Conservation (phyloP, 2,113 vertebrate species). For the Dissostichus mawsoni region DNA sequence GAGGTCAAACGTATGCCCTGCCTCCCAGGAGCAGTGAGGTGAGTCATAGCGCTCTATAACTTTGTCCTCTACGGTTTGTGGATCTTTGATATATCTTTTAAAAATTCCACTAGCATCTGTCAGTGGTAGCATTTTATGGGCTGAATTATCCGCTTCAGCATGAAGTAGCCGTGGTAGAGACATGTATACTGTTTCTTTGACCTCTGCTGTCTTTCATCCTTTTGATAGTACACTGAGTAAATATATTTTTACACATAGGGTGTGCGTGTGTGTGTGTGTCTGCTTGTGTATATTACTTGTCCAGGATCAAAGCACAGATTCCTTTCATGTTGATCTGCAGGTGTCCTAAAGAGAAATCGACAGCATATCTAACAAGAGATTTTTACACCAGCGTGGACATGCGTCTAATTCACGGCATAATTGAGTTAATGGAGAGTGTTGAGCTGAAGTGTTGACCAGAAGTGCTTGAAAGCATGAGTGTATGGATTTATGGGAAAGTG, state of each 20-base stretch:
- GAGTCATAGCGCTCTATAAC: slow-evolving; percentile 41
- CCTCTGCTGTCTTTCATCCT: slow-evolving; percentile 39
- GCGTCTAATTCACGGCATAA: neutral
- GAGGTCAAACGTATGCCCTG: slow-evolving; percentile 76
- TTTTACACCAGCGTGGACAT: slow-evolving; percentile 10
- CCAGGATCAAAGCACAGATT: slow-evolving; percentile 59
- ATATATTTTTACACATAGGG: slow-evolving; percentile 34
- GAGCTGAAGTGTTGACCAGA: slow-evolving; percentile 24
- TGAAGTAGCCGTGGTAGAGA: slow-evolving; percentile 26
- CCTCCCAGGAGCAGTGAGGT: slow-evolving; percentile 81
- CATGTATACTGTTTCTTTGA: slow-evolving; percentile 27
- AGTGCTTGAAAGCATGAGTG: neutral
- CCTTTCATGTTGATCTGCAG: slow-evolving; percentile 59
- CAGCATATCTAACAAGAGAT: slow-evolving; percentile 29
- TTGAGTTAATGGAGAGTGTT: slow-evolving; percentile 35
- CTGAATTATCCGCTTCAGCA: slow-evolving; percentile 31
- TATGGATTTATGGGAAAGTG: neutral
- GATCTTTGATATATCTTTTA: slow-evolving; percentile 45
- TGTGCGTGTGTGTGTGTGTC: slow-evolving; percentile 1
- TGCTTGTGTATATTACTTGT: slow-evolving; percentile 4
- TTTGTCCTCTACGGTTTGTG: slow-evolving; percentile 5
- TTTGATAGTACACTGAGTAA: slow-evolving; percentile 46
- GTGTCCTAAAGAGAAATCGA: slow-evolving; percentile 49
- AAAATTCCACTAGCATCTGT: slow-evolving; percentile 55
- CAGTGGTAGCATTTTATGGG: slow-evolving; percentile 16